Conservation (phyloP, 2,888 invertebrate genomes). For the Agrotis clavis region DNA sequence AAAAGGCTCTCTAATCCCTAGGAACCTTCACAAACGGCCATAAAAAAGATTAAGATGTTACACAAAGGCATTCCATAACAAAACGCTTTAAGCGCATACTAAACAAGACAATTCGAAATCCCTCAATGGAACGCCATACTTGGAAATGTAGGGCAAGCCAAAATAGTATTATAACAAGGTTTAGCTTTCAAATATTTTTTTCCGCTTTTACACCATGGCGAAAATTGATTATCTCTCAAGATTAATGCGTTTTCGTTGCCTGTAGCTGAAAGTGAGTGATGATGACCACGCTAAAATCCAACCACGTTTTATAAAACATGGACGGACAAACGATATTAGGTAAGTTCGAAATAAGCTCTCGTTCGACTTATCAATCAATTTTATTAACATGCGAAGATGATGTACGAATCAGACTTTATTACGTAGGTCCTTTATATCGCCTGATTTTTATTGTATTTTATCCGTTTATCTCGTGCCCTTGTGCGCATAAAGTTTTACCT, state of each 20-base stretch:
- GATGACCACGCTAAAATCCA: constrained; percentile 39
- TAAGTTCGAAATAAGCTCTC: constrained; percentile 15
- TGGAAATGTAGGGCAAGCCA: constrained; percentile 26
- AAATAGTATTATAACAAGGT: constrained; percentile 15
- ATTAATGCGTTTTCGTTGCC: constrained; percentile 63
- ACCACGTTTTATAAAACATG: constrained; percentile 41
- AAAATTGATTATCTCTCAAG: constrained; percentile 61
- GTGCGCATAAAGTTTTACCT: constrained; percentile 6
- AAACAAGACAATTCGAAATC: constrained; percentile 18
- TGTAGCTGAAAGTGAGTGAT: constrained; percentile 60
- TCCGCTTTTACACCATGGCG: constrained; percentile 32
- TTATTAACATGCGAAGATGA: constrained; percentile 8
- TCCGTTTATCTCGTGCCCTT: constrained; percentile 1
- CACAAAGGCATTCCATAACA: constrained; percentile 17
- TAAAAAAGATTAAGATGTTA: constrained; percentile 4
- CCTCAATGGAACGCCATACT: constrained; percentile 29
- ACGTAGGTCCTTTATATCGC: not conserved
- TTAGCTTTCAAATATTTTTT: constrained; percentile 33
- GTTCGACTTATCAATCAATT: constrained; percentile 33
- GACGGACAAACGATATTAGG: constrained; percentile 31
- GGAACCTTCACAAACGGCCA: not conserved
- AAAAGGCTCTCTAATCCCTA: not conserved
- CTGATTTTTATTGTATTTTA: constrained; percentile 7
- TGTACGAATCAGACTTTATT: constrained; percentile 10
- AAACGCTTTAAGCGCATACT: constrained; percentile 10